Percentiles rank a stretch among this genome's conserved stretches.
phyloP scores from a whole-genome alignment of 2,888 invertebrate species.

The Parnassius glacialis region DNA sequence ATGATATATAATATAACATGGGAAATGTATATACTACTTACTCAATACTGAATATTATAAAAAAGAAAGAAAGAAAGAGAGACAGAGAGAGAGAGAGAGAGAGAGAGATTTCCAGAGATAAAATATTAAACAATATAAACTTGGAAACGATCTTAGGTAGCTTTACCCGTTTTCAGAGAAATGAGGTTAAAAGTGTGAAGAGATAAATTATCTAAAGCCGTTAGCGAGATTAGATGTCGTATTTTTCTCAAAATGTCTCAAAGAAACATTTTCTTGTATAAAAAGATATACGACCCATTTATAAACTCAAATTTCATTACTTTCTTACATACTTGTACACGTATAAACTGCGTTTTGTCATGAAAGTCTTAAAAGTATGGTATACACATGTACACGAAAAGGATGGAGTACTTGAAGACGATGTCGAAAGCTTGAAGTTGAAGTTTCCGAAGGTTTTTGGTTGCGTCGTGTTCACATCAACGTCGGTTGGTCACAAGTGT shows the following conservation, averaged over 20 bases:
- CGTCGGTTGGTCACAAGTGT: too few species aligned
- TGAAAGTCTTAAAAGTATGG: too few species aligned
- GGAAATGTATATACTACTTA: neutral
- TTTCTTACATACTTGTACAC: too few species aligned
- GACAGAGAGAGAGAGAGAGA: neutral
- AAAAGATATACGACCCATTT: too few species aligned
- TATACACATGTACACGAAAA: too few species aligned
- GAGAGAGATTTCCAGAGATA: neutral
- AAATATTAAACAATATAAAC: slow-evolving; percentile 4
- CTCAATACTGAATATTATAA: neutral
- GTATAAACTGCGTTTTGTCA: too few species aligned
- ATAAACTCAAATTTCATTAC: too few species aligned
- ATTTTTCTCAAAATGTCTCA: slow-evolving; percentile 11
- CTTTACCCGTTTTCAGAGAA: slow-evolving; percentile 11
- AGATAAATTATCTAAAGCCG: slow-evolving; percentile 15
- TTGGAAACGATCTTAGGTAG: slow-evolving; percentile 4
- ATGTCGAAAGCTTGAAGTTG: too few species aligned
- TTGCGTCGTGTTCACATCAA: too few species aligned
- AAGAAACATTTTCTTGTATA: neutral
- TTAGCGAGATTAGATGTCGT: slow-evolving; percentile 19
- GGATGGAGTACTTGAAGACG: too few species aligned
- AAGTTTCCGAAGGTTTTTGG: too few species aligned
- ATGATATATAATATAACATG: too few species aligned
- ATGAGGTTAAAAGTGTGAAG: slow-evolving; percentile 13
- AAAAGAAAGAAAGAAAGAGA: neutral